Percentiles rank a stretch among this genome's conserved stretches.
These are phyloP conservation scores for Cuculus canorus DNA, from an alignment of 2,797 vertebrate species.

Conservation along the genomic window DNA sequence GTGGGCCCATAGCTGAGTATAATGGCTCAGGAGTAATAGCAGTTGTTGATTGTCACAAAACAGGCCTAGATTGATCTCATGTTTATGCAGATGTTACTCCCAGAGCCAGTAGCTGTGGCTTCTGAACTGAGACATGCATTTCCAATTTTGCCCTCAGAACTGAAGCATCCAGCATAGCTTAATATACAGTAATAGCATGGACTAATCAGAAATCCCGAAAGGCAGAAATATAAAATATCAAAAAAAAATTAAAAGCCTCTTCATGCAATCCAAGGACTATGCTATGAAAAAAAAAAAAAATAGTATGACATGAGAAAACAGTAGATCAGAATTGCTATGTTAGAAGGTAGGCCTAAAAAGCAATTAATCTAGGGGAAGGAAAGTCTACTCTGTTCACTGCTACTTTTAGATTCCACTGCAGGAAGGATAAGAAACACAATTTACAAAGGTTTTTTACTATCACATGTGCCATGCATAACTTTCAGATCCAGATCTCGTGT, in stretches of 20 bases:
- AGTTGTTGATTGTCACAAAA: background rate
- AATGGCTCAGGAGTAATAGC: background rate
- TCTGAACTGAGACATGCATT: background rate
- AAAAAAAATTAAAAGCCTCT: fast-evolving
- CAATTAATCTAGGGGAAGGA: background rate
- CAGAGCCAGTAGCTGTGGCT: background rate
- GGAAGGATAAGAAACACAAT: background rate
- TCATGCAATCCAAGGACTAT: background rate
- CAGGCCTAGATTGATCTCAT: background rate
- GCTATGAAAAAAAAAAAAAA: background rate
- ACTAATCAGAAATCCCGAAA: background rate
- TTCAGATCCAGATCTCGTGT: background rate
- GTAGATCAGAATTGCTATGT: background rate
- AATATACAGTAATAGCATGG: background rate
- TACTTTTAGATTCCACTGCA: background rate
- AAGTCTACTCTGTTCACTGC: background rate
- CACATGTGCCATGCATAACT: background rate
- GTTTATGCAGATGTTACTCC: background rate
- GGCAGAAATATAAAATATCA: background rate
- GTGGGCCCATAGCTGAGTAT: too few relatives aligned
- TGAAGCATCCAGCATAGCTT: background rate
- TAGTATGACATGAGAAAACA: background rate
- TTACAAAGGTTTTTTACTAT: background rate
- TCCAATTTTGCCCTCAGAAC: background rate
- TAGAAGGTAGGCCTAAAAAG: background rate